Base-by-base conservation (phyloP, 2,797 vertebrate genomes). In the Sandelia bainsii region DNA sequence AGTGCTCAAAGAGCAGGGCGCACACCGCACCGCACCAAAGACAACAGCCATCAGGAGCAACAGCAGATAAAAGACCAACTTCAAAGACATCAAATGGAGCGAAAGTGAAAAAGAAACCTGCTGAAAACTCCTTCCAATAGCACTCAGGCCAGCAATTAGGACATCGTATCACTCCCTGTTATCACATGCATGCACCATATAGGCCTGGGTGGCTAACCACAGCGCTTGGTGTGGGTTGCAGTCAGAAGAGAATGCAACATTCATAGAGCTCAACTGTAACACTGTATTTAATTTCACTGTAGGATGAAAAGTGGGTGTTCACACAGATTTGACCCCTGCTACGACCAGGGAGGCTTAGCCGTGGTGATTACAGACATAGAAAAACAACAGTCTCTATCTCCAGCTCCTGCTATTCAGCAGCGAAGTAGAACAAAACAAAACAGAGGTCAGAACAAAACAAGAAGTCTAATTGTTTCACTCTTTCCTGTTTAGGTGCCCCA, bases 41-140 rank as follows among this genome's bases (percentile, higher is more conserved):
- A 94, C 92, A 93, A 94, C 89, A 92, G 92, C 93, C 92, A 91
- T 93, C 92, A 93, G 92, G 92, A 93, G 93, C 90, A 88, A 77
- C 82, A 42, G 72, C 88, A 87, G 92, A 95, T 94, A 92, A 95
- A 95, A 94, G 91, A 63, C 40, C 54, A 5, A 90, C 93, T 95
- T 95, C 94, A 95, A 94, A 95, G 90, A 75, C 88, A 82, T 90
- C 87, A 92, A 93, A 93, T 83, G 86, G 85, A 94, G 91, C 32
- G 72, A 92, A 91, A 92, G 91, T 89, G 91, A 92, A 87, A 92
- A 91, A 92, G 89, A 93, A 93, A 91, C 87, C 88, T 87, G 90
- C 92, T 89, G 86, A 92, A 92, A 93, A 91, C 86, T 89, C 86
- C 83, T 90, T 93, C 88, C 86, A 87, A 89, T 81, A 83, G 82